Evolutionary conservation across 2,797 vertebrate genomes (phyloP).

Genomic region (Urocyon cinereoargenteus): DNA sequence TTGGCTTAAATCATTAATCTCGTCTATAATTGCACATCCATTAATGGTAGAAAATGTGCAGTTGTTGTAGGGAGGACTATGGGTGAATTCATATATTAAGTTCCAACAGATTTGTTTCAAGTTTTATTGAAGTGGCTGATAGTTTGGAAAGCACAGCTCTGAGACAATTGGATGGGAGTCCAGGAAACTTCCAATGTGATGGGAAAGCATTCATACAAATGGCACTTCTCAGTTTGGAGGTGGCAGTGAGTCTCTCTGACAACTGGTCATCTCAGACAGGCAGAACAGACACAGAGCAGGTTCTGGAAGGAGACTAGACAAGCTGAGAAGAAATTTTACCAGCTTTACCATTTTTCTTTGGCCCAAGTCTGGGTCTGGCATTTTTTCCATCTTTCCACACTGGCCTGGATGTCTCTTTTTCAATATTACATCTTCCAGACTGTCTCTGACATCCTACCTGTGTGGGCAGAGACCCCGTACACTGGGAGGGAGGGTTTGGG

Average conservation of each 20-base stretch:
- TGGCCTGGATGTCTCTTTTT: constrained; percentile 22
- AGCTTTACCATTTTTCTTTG: background rate
- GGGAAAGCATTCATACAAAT: background rate
- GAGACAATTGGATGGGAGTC: background rate
- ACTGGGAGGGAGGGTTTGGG: background rate
- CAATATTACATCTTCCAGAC: background rate
- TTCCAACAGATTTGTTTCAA: background rate
- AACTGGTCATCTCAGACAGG: background rate
- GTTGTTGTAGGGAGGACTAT: background rate
- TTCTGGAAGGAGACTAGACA: background rate
- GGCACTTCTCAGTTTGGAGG: background rate
- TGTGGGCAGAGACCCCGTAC: background rate
- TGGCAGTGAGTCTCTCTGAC: background rate
- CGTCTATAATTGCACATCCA: background rate
- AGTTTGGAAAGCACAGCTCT: background rate
- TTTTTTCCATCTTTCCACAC: background rate
- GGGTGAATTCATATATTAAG: background rate
- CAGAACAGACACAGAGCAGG: background rate
- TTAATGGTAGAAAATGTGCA: background rate
- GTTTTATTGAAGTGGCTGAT: background rate
- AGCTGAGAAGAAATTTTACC: background rate
- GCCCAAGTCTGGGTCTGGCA: background rate
- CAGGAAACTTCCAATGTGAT: background rate
- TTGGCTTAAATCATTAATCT: constrained; percentile 26
- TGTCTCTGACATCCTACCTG: background rate